Base-by-base conservation (phyloP, 2,888 invertebrate species). In the Lottia scabra region DNA sequence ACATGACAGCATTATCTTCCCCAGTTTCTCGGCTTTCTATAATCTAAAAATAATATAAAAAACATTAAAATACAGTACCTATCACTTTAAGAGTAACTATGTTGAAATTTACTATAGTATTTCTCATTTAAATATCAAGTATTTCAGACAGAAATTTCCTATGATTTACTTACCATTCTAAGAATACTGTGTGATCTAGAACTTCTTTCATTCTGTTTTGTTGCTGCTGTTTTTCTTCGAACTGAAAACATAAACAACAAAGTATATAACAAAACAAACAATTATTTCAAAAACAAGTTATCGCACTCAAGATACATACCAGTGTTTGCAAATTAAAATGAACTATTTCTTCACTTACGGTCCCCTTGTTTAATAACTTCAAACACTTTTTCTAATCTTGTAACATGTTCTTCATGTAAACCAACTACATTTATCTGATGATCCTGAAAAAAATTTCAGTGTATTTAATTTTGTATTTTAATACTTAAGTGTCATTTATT, bases 181-280 rank as follows among this genome's bases (percentile, higher is more conserved):
- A 96, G 95, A 84, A 97, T 96, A 0, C 95, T 94, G 88, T 97
- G 97, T 13, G 96, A 96, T 79, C 97, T 91, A 83, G 96, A 96
- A 83, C 96, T 96, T 73, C 93, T 92, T 81, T 95, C 95, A 89
- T 97, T 97, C 94, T 96, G 95, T 76, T 94, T 93, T 0, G 97
- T 97, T 81, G 93, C 93, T 2, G 94, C 96, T 44, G 93, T 93
- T 80, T 93, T 93, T 74, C 96, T 91, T 64, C 79, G 80, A 10
- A 83, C 90, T 90, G 78, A 67, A 80, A 81, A 45, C 67, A 72
- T 74, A 75, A 68, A 68, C 72, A 73, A 66, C 26, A 65, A n/a
- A n/a, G n/a, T n/a, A n/a, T n/a, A n/a, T n/a, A n/a, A n/a, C n/a
- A n/a, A n/a, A n/a, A n/a, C n/a, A n/a, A n/a, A n/a, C n/a, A n/a